Conservation (phyloP, 2,113 vertebrate species). For the Megalops atlanticus region DNA sequence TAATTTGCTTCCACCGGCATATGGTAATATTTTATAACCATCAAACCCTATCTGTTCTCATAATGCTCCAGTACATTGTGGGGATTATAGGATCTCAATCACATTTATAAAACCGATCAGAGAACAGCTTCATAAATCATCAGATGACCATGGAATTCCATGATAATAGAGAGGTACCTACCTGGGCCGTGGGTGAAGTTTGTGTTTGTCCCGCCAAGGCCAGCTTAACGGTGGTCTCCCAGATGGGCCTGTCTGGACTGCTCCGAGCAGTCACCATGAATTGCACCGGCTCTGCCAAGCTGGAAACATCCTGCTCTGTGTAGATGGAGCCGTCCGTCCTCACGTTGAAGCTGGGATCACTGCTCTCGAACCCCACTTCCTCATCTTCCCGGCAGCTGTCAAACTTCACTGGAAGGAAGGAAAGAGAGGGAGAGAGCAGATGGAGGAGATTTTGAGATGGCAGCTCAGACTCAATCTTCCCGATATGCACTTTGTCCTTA, state of each 20-base stretch:
- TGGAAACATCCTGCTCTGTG: slow-evolving; percentile 65
- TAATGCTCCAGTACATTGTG: background rate
- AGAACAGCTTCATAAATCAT: background rate
- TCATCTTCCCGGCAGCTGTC: slow-evolving; percentile 81
- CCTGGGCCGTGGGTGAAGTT: slow-evolving; percentile 66
- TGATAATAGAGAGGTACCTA: slow-evolving; percentile 48
- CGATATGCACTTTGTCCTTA: background rate
- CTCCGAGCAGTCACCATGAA: slow-evolving; percentile 77
- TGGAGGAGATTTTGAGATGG: slow-evolving; percentile 39
- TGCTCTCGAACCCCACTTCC: slow-evolving; percentile 78
- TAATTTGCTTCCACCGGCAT: background rate
- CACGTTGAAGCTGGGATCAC: slow-evolving; percentile 80
- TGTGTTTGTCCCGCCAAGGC: slow-evolving; percentile 69
- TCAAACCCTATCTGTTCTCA: background rate
- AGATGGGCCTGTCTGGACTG: slow-evolving; percentile 65
- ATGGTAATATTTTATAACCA: background rate
- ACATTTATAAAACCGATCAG: background rate
- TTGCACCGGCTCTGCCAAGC: slow-evolving; percentile 74
- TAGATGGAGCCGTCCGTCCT: slow-evolving; percentile 79
- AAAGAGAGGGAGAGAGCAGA: slow-evolving; percentile 22
- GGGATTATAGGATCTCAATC: background rate
- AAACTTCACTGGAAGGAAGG: slow-evolving; percentile 82
- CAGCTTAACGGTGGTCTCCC: slow-evolving; percentile 80
- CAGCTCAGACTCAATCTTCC: background rate
- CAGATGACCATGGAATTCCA: too few species aligned